These are phyloP conservation scores for Ochropacha duplaris DNA, from an alignment of 2,888 invertebrate genomes.

Conservation along the genomic window DNA sequence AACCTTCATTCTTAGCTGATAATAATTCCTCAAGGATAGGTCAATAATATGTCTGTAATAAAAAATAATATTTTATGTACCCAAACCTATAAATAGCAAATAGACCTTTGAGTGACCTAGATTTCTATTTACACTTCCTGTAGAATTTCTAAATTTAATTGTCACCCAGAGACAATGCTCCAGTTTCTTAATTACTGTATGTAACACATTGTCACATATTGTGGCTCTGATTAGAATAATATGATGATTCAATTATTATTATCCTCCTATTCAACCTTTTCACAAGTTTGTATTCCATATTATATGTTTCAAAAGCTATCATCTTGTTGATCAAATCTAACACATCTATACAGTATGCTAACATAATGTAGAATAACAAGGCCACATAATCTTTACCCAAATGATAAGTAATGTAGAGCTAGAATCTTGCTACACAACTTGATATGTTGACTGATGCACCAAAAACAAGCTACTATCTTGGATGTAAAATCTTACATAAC, in stretches of 20 bases:
- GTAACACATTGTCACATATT: conserved; percentile 19
- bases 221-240: background rate
- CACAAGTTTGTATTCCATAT: background rate
- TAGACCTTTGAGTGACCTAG: conserved; percentile 71
- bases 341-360: conserved; percentile 14
- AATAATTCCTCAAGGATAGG: background rate
- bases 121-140: conserved; percentile 63
- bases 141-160: conserved; percentile 66
- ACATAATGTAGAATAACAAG: conserved; percentile 39
- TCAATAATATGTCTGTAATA: conserved; percentile 17
- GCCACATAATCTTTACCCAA: conserved; percentile 42
- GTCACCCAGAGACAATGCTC: conserved; percentile 58
- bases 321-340: conserved; percentile 6
- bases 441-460: conserved; percentile 10
- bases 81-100: conserved; percentile 45
- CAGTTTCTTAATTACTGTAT: conserved; percentile 36
- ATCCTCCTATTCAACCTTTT: background rate
- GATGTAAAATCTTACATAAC: too few relatives aligned
- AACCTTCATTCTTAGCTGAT: conserved; percentile 6
- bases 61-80: conserved; percentile 15
- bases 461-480: conserved; percentile 8
- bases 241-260: too few relatives aligned
- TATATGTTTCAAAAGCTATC: background rate
- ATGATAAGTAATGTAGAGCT: conserved; percentile 24
- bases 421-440: conserved; percentile 15